Evolutionary conservation across 2,888 invertebrate species (phyloP), one percentile per base, ranked within the genome.

Genomic region (Trichogramma evanescens): DNA sequence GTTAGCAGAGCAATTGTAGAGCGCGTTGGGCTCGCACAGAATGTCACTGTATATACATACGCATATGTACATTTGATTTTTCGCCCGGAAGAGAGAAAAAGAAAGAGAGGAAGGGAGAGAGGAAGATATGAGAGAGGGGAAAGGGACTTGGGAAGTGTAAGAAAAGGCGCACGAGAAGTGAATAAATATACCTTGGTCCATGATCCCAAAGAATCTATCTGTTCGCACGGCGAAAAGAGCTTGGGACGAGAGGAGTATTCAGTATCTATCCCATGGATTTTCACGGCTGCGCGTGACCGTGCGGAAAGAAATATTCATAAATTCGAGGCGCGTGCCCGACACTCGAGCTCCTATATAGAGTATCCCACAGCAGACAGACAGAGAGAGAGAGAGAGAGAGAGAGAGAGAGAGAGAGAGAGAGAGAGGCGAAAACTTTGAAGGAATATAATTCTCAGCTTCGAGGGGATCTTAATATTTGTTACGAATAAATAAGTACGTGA

Each of bases 161-260:
- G 4, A 42, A 13, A 6, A 3, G 39, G 48, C 6, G 5, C 42
- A 26, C 6, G 6, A 13, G 48, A 68, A 69, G 66, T 66, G 69
- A 48, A 6, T 13, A 48, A 60, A 65, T 13, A 48, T 48, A 48
- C 48, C 10, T 48, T 13, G 26, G 10, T 13, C 48, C 10, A 13
- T 48, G 48, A 7, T 44, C 9, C 44, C 44, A 48, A 48, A 48
- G 26, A 48, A 8, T 7, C 49, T 50, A 38, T 8, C 52, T 41
- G n/a, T 41, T 13, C 13, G 49, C 13, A 50, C 58, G 48, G 55
- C 60, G 60, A 54, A 63, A 63, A 62, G 63, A 41, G 41, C 42
- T 40, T 68, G 71, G 74, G 74, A 75, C 75, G 75, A 75, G 71
- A 71, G 68, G 71, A 74, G 72, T 72, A 72, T 70, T 72, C 69